phyloP scores from a whole-genome alignment of 2,113 vertebrate species.

The Rafetus swinhoei region DNA sequence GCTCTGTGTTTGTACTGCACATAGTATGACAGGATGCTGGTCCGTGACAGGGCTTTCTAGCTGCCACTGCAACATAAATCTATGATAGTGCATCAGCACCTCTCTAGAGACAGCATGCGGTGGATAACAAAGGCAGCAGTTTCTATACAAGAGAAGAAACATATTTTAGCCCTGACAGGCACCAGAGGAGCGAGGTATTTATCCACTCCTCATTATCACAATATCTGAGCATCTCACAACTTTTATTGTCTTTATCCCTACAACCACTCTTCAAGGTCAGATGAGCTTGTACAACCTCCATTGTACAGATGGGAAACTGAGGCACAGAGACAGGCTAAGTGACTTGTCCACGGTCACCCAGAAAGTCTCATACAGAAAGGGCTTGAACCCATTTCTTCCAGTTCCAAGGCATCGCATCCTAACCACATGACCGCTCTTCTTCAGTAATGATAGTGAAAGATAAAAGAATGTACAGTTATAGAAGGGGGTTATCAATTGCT shows the following conservation, averaged over 20 bases:
- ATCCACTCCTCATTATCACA: neutral
- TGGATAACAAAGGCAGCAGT: neutral
- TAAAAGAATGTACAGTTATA: neutral
- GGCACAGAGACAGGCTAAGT: no score
- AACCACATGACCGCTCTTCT: neutral
- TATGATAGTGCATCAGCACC: neutral
- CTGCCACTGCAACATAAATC: rapidly evolving
- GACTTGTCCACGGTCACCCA: neutral
- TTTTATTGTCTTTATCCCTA: neutral
- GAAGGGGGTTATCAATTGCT: neutral
- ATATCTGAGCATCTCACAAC: neutral
- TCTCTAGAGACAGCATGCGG: neutral
- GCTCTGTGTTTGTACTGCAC: neutral
- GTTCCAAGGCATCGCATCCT: no score
- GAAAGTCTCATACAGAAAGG: neutral
- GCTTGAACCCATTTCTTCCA: no score
- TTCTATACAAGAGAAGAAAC: neutral
- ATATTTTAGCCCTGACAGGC: neutral
- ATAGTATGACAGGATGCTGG: no score
- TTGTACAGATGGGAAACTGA: neutral
- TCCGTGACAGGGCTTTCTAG: neutral
- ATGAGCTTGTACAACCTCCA: rapidly evolving
- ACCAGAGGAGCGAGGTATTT: neutral
- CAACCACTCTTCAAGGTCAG: neutral
- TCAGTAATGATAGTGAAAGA: neutral